phyloP scores from a whole-genome alignment of 2,888 invertebrate species.

The Sesia apiformis region DNA sequence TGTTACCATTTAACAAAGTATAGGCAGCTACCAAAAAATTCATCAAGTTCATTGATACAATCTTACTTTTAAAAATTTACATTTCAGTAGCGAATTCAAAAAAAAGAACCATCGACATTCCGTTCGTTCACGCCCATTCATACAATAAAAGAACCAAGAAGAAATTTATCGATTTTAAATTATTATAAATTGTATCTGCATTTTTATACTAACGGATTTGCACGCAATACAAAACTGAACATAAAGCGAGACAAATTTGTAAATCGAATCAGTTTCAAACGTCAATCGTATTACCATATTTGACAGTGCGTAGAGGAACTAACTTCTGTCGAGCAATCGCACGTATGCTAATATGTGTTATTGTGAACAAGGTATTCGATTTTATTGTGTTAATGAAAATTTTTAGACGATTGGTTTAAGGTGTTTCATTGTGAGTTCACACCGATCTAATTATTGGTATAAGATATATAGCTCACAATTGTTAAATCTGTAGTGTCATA shows the following conservation, averaged over 20 bases:
- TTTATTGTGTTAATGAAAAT: no score
- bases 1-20: no score
- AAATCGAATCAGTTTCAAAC: conserved; percentile 48
- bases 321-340: conserved; percentile 13
- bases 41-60: no score
- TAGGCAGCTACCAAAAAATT: no score
- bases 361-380: no score
- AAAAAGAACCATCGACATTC: conserved; percentile 14
- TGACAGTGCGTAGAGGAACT: conserved; percentile 9
- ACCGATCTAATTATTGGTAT: no score
- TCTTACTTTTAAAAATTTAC: neutral
- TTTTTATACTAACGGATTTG: conserved; percentile 63
- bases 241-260: conserved; percentile 59
- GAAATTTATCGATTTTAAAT: conserved; percentile 33
- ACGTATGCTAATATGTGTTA: conserved; percentile 14
- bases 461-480: no score
- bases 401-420: no score
- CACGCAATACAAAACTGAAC: conserved; percentile 35
- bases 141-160: conserved; percentile 31
- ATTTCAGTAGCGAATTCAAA: conserved; percentile 9
- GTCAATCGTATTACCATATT: conserved; percentile 56
- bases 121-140: conserved; percentile 37
- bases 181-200: conserved; percentile 41
- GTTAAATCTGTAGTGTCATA: no score
- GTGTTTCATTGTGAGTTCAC: no score